Conservation (phyloP, 2,113 vertebrate genomes). For the Cryptotis parvus region DNA sequence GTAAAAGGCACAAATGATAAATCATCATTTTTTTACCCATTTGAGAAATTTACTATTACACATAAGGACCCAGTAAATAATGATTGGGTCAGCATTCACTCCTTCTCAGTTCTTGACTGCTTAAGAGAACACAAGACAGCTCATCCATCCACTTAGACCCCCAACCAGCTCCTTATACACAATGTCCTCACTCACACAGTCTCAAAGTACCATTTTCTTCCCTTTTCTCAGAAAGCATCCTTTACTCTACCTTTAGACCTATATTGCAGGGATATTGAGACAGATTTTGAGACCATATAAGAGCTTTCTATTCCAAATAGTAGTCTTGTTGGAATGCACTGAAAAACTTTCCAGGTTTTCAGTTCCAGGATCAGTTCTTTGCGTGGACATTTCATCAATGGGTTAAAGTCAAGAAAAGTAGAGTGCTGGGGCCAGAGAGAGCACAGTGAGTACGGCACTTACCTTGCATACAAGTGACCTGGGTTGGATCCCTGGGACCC, state of each 20-base stretch:
- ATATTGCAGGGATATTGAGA: not conserved
- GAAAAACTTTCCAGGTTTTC: not conserved
- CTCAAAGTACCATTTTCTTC: not conserved
- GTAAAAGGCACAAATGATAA: not conserved
- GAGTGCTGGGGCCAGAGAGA: not conserved
- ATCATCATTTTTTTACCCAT: not conserved
- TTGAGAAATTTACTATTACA: not conserved
- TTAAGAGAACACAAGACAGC: not conserved
- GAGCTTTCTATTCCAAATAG: slow-evolving; percentile 5
- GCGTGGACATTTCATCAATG: not conserved
- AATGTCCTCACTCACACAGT: fast-evolving
- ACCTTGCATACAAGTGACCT: too few relatives aligned
- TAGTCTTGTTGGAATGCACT: not conserved
- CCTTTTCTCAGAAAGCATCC: not conserved
- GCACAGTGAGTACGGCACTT: too few relatives aligned
- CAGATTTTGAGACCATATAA: not conserved
- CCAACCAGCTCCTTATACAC: not conserved
- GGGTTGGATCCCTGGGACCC: too few relatives aligned
- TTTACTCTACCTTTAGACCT: not conserved
- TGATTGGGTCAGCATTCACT: not conserved
- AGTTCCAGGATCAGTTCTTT: slow-evolving; percentile 19
- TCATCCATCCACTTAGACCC: not conserved
- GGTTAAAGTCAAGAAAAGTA: slow-evolving; percentile 3
- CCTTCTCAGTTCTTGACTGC: not conserved
- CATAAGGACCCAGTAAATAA: not conserved